Evolutionary conservation across 2,888 invertebrate species (phyloP).

Genomic region (Lepidocyrtinus sp.): DNA sequence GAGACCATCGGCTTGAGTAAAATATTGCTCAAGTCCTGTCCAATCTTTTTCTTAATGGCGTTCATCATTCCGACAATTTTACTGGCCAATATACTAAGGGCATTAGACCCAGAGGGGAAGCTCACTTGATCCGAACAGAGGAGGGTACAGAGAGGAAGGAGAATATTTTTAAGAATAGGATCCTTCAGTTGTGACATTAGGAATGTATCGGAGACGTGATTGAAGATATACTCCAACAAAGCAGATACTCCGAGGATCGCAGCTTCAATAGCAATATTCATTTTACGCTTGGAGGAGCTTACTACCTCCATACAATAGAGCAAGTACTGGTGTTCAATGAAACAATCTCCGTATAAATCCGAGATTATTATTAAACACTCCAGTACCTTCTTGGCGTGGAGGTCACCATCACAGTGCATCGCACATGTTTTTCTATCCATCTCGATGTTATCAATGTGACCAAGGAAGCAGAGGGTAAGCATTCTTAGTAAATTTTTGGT

Average conservation of each 20-base stretch:
- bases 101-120: conserved; percentile 86
- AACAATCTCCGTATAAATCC: conserved; percentile 69
- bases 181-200: conserved; percentile 76
- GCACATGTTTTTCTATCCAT: conserved; percentile 71
- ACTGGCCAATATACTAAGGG: conserved; percentile 83
- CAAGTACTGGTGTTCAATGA: conserved; percentile 68
- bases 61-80: conserved; percentile 74
- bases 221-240: conserved; percentile 61
- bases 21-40: conserved; percentile 65
- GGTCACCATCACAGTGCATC: conserved; percentile 80
- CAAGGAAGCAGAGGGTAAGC: conserved; percentile 94
- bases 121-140: conserved; percentile 84
- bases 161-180: conserved; percentile 84
- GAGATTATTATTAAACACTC: conserved; percentile 92
- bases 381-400: conserved; percentile 88
- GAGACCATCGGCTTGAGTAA: conserved; percentile 64
- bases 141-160: conserved; percentile 87
- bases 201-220: conserved; percentile 65
- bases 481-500: conserved; percentile 93
- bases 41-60: conserved; percentile 67
- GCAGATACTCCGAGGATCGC: conserved; percentile 66
- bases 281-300: conserved; percentile 62
- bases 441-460: conserved; percentile 81
- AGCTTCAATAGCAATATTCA: conserved; percentile 65
- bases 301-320: conserved; percentile 67